phyloP scores from a whole-genome alignment of 1,140 invertebrate genomes.

The Drosophila watanabei region DNA sequence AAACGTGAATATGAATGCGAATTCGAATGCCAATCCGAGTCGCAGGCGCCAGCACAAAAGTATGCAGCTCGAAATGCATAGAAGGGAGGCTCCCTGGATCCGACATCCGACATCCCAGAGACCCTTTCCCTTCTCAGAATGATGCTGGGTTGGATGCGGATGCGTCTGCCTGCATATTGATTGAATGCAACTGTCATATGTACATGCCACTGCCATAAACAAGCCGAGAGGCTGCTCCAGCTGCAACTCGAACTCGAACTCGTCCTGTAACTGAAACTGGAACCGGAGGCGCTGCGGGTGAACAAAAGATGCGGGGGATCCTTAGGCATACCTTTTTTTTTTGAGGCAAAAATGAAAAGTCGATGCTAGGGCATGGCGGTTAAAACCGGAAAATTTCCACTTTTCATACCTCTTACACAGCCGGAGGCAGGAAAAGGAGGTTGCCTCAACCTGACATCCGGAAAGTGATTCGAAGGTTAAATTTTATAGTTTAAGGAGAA shows the following conservation, averaged over 20 bases:
- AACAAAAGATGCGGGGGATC: constrained; percentile 4
- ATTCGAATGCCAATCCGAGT: constrained; percentile 41
- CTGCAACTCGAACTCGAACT: constrained; percentile 30
- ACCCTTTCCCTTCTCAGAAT: background rate
- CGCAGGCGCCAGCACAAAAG: constrained; percentile 32
- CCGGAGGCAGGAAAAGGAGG: background rate
- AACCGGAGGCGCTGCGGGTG: background rate
- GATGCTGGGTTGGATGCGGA: background rate
- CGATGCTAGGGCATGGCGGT: constrained; percentile 20
- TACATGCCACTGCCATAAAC: constrained; percentile 73
- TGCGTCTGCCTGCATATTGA: constrained; percentile 65
- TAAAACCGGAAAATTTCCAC: constrained; percentile 25
- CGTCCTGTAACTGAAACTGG: constrained; percentile 2
- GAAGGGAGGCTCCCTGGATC: constrained; percentile 31
- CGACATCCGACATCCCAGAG: constrained; percentile 12
- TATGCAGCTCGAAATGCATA: constrained; percentile 60
- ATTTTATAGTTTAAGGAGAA: too few species aligned
- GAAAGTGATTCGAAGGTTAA: too few species aligned
- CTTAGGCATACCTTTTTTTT: constrained; percentile 22
- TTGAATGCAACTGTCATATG: constrained; percentile 76
- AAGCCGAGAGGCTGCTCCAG: constrained; percentile 38
- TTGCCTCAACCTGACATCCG: too few species aligned
- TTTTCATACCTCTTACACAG: constrained; percentile 9
- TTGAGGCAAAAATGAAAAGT: constrained; percentile 55
- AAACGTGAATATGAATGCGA: constrained; percentile 51